Evolutionary conservation across 2,888 invertebrate species (phyloP).

Genomic region (Mythimna lalbum): DNA sequence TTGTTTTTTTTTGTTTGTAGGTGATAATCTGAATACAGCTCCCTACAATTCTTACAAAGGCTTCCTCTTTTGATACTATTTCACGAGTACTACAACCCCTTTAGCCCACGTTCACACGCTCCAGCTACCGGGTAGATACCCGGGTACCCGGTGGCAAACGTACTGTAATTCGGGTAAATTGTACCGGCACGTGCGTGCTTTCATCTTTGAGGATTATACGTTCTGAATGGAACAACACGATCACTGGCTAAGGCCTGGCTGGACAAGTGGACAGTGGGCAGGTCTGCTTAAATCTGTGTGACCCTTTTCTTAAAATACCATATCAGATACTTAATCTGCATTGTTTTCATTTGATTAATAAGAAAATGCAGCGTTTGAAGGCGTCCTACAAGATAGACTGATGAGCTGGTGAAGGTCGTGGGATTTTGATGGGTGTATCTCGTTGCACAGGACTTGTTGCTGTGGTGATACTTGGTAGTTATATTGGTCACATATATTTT

Average conservation of each 20-base stretch:
- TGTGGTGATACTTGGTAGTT: too few species aligned
- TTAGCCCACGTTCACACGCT: conserved; percentile 3
- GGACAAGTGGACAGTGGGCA: too few species aligned
- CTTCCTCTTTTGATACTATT: not conserved
- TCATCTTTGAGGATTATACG: not conserved
- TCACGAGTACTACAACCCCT: not conserved
- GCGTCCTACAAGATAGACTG: too few species aligned
- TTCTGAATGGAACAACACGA: not conserved
- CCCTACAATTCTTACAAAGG: not conserved
- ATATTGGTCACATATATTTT: too few species aligned
- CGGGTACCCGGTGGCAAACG: not conserved
- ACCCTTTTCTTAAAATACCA: not conserved
- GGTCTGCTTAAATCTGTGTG: too few species aligned
- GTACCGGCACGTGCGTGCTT: not conserved
- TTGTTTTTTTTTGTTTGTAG: too few species aligned
- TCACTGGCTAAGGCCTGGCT: not conserved
- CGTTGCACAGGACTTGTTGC: too few species aligned
- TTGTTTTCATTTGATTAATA: too few species aligned
- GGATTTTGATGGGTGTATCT: too few species aligned
- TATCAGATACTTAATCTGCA: too few species aligned
- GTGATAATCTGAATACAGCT: not conserved
- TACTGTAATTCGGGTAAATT: not conserved
- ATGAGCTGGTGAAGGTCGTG: too few species aligned
- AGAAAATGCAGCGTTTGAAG: too few species aligned
- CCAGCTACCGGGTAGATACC: conserved; percentile 1